Evolutionary conservation across 2,888 invertebrate species (phyloP), one percentile per base, ranked within the genome.

Genomic region (Oligia fasciuncula): DNA sequence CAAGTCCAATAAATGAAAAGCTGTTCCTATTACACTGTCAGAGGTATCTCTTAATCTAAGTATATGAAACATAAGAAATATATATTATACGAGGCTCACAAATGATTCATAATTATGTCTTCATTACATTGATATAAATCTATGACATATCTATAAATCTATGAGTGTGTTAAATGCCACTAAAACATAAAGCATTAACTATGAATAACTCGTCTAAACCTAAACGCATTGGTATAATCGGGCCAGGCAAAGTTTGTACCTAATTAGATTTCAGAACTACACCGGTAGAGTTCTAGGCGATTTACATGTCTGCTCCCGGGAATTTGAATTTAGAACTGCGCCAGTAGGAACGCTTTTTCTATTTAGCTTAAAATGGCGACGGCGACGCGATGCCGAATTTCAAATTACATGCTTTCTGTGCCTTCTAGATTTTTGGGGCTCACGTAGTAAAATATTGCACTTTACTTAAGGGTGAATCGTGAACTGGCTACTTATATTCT

Each of bases 251-350:
- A 87, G 77, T 87, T 86, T 77, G 51, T 35, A 68, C 85, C 81
- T 86, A 86, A 86, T 87, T 87, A 87, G 79, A 77, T 84, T 87
- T 77, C 77, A 67, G 23, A 85, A 85, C 76, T 80, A 77, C 68
- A 77, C 73, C 75, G 79, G 51, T 60, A 57, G 75, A 84, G 79
- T 77, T 87, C 81, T 73, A 81, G 76, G 49, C 87, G 77, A 86
- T 86, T 86, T 87, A 86, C 87, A 86, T 87, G 87, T 79, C 85
- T 81, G 79, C 85, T 84, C 68, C 71, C 43, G 75, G 73, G 81
- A 86, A 87, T 87, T 87, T 81, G 78, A 86, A 86, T 87, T 84
- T 87, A 84, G 77, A 84, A 74, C 81, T 81, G 66, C 75, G 67
- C 87, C 75, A 73, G 79, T 73, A 81, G 68, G 81, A 75, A 79